phyloP scores from a whole-genome alignment of 2,797 vertebrate genomes.

The Hybognathus amarus region DNA sequence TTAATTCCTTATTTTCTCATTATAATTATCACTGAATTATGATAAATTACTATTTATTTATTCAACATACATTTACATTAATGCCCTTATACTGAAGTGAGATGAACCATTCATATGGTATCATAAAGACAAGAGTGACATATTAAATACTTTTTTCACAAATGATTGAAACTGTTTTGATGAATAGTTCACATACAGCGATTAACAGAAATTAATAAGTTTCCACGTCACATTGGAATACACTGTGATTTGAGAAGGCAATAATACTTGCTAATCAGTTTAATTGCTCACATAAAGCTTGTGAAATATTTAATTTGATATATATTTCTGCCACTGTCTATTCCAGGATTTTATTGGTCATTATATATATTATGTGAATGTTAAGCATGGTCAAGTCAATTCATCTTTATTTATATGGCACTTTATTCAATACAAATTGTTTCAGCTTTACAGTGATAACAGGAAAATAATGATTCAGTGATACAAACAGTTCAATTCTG shows the following conservation, averaged over 20 bases:
- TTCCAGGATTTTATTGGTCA: neutral
- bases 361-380: conserved; percentile 4
- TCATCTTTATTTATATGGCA: neutral
- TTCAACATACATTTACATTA: too few relatives aligned
- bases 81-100: neutral
- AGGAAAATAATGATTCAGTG: neutral
- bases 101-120: neutral
- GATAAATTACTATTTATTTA: neutral
- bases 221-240: neutral
- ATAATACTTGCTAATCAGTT: neutral
- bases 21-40: neutral
- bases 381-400: neutral
- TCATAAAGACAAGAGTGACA: neutral
- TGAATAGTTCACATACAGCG: neutral
- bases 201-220: neutral
- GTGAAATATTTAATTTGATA: neutral
- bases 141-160: neutral
- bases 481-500: neutral
- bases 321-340: neutral
- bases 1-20: neutral
- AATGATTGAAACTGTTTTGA: neutral
- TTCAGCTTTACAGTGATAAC: neutral
- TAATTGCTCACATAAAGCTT: neutral
- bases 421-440: neutral
- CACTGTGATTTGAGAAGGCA: neutral